Conservation (phyloP, 2,888 invertebrate genomes). For the Lasioglossum pauxillum region DNA sequence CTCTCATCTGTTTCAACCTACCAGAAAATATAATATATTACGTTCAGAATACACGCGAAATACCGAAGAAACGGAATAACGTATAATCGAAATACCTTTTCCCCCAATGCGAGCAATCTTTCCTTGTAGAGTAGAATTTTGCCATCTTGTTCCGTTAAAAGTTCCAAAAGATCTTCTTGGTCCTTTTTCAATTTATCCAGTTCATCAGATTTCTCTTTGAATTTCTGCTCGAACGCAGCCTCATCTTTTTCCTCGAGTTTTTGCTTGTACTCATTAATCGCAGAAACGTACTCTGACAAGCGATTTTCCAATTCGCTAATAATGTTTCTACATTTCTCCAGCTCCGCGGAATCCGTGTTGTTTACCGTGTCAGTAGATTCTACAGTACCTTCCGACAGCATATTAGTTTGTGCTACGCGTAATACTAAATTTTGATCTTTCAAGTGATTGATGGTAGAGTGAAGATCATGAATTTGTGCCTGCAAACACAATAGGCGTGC, state of each 20-base stretch:
- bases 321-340: slow-evolving; percentile 73
- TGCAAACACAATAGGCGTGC: slow-evolving; percentile 38
- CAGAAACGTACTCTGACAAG: slow-evolving; percentile 75
- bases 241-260: slow-evolving; percentile 74
- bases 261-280: slow-evolving; percentile 79
- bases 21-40: slow-evolving; percentile 23
- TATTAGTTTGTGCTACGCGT: slow-evolving; percentile 87
- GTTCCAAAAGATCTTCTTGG: slow-evolving; percentile 96
- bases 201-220: slow-evolving; percentile 85
- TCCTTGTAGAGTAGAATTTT: slow-evolving; percentile 89
- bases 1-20: slow-evolving; percentile 81
- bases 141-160: slow-evolving; percentile 94
- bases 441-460: slow-evolving; percentile 90
- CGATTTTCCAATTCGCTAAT: slow-evolving; percentile 76
- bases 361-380: slow-evolving; percentile 45
- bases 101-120: slow-evolving; percentile 86
- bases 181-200: slow-evolving; percentile 91
- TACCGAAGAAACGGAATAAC: not conserved
- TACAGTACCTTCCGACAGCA: slow-evolving; percentile 66
- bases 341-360: slow-evolving; percentile 67
- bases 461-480: slow-evolving; percentile 88
- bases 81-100: slow-evolving; percentile 80
- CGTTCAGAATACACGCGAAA: not conserved
- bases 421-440: slow-evolving; percentile 95
- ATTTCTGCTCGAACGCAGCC: slow-evolving; percentile 76